Conservation (phyloP, 2,113 vertebrate genomes). For the Aldabrachelys gigantea region DNA sequence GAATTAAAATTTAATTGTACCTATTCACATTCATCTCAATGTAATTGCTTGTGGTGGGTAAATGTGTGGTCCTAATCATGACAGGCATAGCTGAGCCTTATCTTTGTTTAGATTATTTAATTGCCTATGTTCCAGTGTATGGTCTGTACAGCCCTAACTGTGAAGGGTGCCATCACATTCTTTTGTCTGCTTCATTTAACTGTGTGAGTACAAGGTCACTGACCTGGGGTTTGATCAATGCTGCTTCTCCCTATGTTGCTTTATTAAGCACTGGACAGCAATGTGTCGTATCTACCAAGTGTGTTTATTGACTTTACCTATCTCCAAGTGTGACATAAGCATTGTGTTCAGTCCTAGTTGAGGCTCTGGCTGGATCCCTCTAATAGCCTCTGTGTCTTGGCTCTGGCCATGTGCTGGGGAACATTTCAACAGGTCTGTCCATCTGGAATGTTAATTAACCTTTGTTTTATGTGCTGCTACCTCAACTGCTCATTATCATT, state of each 20-base stretch:
- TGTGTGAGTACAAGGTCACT: background rate
- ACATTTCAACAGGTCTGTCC: conserved; percentile 47
- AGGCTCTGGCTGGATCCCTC: background rate
- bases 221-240: background rate
- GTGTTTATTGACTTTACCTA: background rate
- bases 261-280: background rate
- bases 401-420: conserved; percentile 34
- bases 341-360: background rate
- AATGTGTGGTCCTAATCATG: background rate
- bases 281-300: rapidly evolving
- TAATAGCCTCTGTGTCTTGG: conserved; percentile 24
- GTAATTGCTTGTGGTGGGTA: background rate
- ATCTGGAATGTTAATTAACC: conserved; percentile 56
- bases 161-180: background rate
- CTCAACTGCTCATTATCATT: background rate
- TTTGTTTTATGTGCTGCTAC: background rate
- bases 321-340: rapidly evolving
- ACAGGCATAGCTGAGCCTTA: background rate
- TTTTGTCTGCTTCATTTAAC: background rate
- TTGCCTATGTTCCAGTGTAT: background rate
- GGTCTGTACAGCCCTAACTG: background rate
- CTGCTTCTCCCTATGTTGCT: background rate
- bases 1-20: background rate
- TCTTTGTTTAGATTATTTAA: background rate
- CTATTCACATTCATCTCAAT: background rate